Evolutionary conservation across 1,140 invertebrate species (phyloP), one percentile per base, ranked within the genome.

Genomic region (Trichogramma pretiosum): DNA sequence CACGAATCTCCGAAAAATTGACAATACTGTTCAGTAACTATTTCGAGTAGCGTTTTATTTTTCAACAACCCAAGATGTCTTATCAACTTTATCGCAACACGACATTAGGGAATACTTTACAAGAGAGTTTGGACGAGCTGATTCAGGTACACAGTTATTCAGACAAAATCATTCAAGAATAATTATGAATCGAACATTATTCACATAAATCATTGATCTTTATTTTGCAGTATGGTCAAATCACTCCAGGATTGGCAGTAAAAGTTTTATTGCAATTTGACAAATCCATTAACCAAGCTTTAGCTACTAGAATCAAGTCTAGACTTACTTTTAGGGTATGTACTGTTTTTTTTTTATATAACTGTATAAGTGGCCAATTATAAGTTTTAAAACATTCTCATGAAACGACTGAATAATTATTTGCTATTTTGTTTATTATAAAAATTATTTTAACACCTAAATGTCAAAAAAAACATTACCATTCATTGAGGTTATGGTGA

Each of bases 21-120:
- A n/a, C n/a, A n/a, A n/a, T n/a, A n/a, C n/a, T n/a, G n/a, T n/a
- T n/a, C n/a, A n/a, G n/a, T n/a, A n/a, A n/a, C n/a, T n/a, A n/a
- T n/a, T n/a, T n/a, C n/a, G n/a, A n/a, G n/a, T n/a, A n/a, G n/a
- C n/a, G n/a, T n/a, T n/a, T n/a, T n/a, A n/a, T n/a, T n/a, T n/a
- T n/a, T n/a, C n/a, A n/a, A n/a, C n/a, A n/a, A n/a, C n/a, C n/a
- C n/a, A 65, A 58, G 58, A 93, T 93, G 89, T 83, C 88, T 54
- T 97, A 99, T 75, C 94, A 98, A 74, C 74, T 98, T 14, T 98
- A 99, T 67, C 82, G 95, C 69, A 97, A 97, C 62, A 98, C 95
- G 13, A 99, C 95, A 1, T 76, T 99, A 50, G 95, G 95, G 1
- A 89, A 94, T 65, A 96, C 94, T 1, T 72, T 99, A 37, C 93